phyloP scores from a whole-genome alignment of 2,888 invertebrate species.

The Sphaerophoria taeniata region DNA sequence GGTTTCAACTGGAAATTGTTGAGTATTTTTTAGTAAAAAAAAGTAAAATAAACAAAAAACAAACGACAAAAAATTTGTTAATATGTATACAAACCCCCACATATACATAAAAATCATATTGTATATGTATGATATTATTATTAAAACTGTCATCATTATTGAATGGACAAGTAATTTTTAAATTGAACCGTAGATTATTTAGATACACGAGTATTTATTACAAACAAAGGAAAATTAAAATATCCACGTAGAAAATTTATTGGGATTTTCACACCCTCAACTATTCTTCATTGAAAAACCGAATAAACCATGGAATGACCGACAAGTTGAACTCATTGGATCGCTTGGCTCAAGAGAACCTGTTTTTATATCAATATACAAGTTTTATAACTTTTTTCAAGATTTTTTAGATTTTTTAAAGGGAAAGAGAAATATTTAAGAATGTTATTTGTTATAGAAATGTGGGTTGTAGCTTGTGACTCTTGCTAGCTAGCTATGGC shows the following conservation, averaged over 20 bases:
- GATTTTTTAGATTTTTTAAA: slow-evolving; percentile 41
- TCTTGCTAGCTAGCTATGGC: background rate
- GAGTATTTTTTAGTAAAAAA: slow-evolving; percentile 80
- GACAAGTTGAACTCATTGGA: slow-evolving; percentile 29
- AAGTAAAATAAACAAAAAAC: slow-evolving; percentile 61
- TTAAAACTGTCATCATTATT: slow-evolving; percentile 71
- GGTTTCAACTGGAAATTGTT: slow-evolving; percentile 83
- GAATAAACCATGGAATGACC: slow-evolving; percentile 40
- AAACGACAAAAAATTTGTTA: slow-evolving; percentile 68
- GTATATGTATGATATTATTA: slow-evolving; percentile 67
- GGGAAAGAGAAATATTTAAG: slow-evolving; percentile 11
- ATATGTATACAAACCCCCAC: slow-evolving; percentile 69
- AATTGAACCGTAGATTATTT: slow-evolving; percentile 69
- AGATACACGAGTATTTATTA: slow-evolving; percentile 72
- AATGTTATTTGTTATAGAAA: slow-evolving; percentile 17
- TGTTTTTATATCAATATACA: slow-evolving; percentile 52
- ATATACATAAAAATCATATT: slow-evolving; percentile 33
- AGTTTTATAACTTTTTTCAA: slow-evolving; percentile 35
- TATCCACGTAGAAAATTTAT: slow-evolving; percentile 40
- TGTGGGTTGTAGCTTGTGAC: slow-evolving; percentile 56
- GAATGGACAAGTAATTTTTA: slow-evolving; percentile 65
- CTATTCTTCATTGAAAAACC: slow-evolving; percentile 2
- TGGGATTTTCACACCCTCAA: slow-evolving; percentile 49
- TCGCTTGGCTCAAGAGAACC: slow-evolving; percentile 65
- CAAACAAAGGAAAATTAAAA: slow-evolving; percentile 34